Conservation (phyloP, 2,113 vertebrate species). For the Carlito syrichta region DNA sequence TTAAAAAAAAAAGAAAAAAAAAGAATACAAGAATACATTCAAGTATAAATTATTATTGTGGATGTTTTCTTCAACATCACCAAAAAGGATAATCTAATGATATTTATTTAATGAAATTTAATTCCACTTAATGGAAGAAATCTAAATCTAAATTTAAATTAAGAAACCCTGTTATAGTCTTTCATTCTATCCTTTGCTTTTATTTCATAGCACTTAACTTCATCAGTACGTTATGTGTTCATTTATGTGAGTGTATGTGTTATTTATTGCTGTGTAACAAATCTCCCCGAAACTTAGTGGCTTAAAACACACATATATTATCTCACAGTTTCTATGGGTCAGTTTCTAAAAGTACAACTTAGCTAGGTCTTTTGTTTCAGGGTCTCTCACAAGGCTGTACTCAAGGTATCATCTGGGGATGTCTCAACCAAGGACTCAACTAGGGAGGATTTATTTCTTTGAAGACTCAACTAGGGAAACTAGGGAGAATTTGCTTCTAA, state of each 20-base stretch:
- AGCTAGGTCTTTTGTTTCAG: background rate
- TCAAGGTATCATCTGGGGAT: background rate
- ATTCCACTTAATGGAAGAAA: background rate
- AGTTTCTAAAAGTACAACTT: background rate
- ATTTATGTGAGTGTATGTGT: background rate
- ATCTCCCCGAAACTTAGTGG: background rate
- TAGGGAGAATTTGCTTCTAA: background rate
- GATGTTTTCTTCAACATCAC: background rate
- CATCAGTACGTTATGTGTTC: background rate
- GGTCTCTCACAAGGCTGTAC: background rate
- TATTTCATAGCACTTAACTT: background rate
- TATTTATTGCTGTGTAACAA: background rate
- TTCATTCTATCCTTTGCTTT: background rate
- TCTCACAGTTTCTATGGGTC: background rate
- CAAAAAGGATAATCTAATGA: background rate
- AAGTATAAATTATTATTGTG: background rate
- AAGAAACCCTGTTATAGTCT: background rate
- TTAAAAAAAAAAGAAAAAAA: background rate
- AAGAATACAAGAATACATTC: background rate
- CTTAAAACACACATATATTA: constrained; percentile 8
- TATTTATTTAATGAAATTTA: background rate
- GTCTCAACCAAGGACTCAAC: background rate
- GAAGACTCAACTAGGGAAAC: background rate
- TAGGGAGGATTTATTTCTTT: constrained; percentile 7
- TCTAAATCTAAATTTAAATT: background rate